phyloP scores from a whole-genome alignment of 2,888 invertebrate species.

The Limnephilus rhombicus region DNA sequence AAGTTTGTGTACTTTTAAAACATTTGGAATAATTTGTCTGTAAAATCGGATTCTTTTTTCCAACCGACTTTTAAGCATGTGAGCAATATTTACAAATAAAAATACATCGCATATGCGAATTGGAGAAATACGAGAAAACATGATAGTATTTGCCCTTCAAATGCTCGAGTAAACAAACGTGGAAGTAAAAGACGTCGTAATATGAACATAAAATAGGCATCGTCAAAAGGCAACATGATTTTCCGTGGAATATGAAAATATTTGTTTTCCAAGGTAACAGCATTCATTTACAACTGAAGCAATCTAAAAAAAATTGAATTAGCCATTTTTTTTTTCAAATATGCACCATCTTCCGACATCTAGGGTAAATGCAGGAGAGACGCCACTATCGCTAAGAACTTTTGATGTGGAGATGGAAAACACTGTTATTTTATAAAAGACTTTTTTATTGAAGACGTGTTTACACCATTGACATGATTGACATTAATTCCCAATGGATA shows the following conservation, averaged over 20 bases:
- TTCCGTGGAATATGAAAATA: background rate
- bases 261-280: background rate
- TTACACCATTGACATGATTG: too few relatives aligned
- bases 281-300: background rate
- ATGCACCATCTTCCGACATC: too few relatives aligned
- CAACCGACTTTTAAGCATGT: background rate
- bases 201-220: conserved; percentile 59
- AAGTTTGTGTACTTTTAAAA: too few relatives aligned
- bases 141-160: conserved; percentile 47
- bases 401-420: too few relatives aligned
- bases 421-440: too few relatives aligned
- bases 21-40: background rate
- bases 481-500: too few relatives aligned
- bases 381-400: too few relatives aligned
- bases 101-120: background rate
- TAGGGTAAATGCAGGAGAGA: too few relatives aligned
- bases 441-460: too few relatives aligned
- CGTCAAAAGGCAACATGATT: conserved; percentile 52
- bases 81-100: background rate
- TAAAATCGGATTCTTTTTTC: background rate
- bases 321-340: too few relatives aligned
- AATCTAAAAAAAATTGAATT: background rate
- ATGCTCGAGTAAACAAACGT: background rate
- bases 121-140: conserved; percentile 23
- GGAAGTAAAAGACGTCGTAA: background rate